A percentile compares a stretch with the other conserved stretches of the same genome.
Conservation (phyloP, 2,797 vertebrate genomes). For the Scolopax bukidnonensis region DNA sequence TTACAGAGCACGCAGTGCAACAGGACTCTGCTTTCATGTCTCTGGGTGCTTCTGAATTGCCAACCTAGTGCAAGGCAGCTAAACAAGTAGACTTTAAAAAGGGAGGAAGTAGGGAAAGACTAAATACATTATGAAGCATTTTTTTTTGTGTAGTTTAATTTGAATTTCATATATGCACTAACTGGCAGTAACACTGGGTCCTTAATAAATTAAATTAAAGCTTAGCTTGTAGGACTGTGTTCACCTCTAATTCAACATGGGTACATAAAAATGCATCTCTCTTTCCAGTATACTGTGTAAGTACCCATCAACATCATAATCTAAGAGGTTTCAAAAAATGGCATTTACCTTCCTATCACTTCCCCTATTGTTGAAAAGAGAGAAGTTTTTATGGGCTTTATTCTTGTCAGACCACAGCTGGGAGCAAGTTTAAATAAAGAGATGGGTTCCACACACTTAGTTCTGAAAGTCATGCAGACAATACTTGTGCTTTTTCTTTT, state of each 20-base stretch:
- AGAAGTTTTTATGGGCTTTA: not conserved
- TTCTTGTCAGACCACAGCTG: not conserved
- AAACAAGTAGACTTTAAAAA: not conserved
- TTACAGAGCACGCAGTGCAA: not conserved
- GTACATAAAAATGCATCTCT: not conserved
- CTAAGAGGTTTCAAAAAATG: not conserved
- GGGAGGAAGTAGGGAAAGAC: not conserved
- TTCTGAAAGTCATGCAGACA: fast-evolving
- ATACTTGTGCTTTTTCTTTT: not conserved
- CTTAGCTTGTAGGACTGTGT: not conserved
- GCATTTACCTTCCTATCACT: not conserved
- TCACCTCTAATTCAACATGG: not conserved
- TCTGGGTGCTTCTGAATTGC: not conserved
- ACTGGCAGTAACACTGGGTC: not conserved
- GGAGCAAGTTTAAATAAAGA: not conserved
- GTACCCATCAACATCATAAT: not conserved
- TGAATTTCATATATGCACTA: not conserved
- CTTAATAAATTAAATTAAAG: not conserved
- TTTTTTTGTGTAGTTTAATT: not conserved
- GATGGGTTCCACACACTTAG: not conserved
- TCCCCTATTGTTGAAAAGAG: not conserved
- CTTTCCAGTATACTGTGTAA: not conserved
- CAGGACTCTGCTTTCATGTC: not conserved
- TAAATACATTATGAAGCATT: not conserved
- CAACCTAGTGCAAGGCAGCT: not conserved